Base-by-base conservation (phyloP, 2,113 vertebrate species). In the Phalacrocorax carbo region DNA sequence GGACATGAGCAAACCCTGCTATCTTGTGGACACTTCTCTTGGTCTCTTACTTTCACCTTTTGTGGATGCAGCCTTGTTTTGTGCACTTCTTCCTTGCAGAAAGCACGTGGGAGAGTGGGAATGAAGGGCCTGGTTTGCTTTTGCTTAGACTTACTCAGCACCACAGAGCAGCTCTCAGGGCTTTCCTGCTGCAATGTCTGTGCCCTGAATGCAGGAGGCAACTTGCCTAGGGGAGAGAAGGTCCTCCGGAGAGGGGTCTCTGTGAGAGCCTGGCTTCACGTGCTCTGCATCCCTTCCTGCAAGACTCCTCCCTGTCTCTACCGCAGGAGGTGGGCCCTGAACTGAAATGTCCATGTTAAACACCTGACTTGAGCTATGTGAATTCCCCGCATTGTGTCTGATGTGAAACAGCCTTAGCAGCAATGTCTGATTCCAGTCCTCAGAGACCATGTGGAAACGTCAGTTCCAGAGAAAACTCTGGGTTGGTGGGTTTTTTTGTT, bases 391-490 rank as follows among this genome's bases (percentile, higher is more conserved):
- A 0, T 89, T 76, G 40, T 82, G 66, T 96, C 66, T 82, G 86
- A 87, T 0, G 5, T 82, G 81, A 90, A 95, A 69, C 91, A 90
- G 87, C 90, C 92, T 95, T 64, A 76, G 78, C 94, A 82, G 71
- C 1, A 0, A 73, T 61, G 82, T 95, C 80, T 0, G 0, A 69
- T 91, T 87, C 78, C 90, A 76, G 81, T 82, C 42, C 61, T 91
- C 1, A 1, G 79, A 94, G 70, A 73, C 86, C 66, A 15, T 13
- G 66, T 49, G 87, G 95, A 96, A 94, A 80, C 3, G 1, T 91
- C 78, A 94, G 40, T 61, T 93, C 70, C 93, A 90, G 93, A 85
- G 40, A 91, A 91, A 88, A 91, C 54, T 95, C 61, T 88, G 30
- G 22, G 15, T 79, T 94, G 81, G 57, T 62, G 15, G 10, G 9